Percentiles rank a stretch among this genome's conserved stretches.
phyloP scores from a whole-genome alignment of 2,113 vertebrate genomes.

The Muntiacus muntjak region DNA sequence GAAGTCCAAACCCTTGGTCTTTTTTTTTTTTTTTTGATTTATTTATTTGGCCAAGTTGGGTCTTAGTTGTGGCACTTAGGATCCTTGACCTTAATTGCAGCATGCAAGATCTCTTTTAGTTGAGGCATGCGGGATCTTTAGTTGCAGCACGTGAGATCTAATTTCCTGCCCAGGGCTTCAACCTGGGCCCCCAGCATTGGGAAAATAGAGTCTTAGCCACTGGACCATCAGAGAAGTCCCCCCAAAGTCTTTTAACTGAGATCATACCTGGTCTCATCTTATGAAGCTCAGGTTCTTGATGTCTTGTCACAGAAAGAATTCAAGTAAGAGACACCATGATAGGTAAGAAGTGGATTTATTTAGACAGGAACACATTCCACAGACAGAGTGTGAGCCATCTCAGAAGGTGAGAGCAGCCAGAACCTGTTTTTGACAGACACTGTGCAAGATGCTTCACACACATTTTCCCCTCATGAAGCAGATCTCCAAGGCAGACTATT shows the following conservation, averaged over 20 bases:
- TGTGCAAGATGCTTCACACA: neutral
- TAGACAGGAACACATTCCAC: neutral
- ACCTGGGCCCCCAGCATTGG: neutral
- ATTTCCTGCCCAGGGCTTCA: neutral
- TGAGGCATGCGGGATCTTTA: neutral
- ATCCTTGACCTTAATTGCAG: neutral
- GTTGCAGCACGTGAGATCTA: neutral
- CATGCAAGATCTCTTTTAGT: neutral
- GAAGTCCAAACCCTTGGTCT: neutral
- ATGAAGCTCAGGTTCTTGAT: neutral
- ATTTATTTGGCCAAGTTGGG: neutral
- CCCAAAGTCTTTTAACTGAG: neutral
- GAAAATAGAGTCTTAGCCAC: neutral
- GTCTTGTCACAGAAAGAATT: neutral
- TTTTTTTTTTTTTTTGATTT: neutral
- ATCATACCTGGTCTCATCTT: neutral
- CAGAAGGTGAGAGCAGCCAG: neutral
- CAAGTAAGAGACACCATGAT: neutral
- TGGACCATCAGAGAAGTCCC: neutral
- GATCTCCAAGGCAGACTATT: neutral
- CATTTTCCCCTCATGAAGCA: neutral
- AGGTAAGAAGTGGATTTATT: neutral
- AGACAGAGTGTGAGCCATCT: neutral
- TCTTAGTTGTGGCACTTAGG: neutral
- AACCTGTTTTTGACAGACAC: neutral